Base-by-base conservation (phyloP, 23 tunicate genomes). In the Botrylloides violaceus region DNA sequence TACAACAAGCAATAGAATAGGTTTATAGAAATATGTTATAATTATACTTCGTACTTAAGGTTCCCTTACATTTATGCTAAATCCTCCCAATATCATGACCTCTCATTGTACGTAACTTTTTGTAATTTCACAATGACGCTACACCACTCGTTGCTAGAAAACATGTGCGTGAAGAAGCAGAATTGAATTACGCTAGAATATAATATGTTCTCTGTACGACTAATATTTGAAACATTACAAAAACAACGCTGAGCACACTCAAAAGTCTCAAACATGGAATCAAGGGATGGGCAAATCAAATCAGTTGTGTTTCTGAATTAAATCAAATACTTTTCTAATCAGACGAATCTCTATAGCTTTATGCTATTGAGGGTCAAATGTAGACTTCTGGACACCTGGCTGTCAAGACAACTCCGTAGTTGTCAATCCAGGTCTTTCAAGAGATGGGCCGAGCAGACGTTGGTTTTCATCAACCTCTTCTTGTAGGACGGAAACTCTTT, bases 401-500 rank as follows among this genome's bases (percentile, higher is more conserved):
- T 49, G 32, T 25, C 29, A 60, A 18, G 1, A 60, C 21, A 60
- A 15, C 65, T 25, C 29, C 12, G 53, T 43, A 15, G 53, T 43
- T 7, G 53, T 29, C 65, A 60, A 23, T 24, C 29, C 1, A 25
- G 30, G n/a, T 25, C 1, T 60, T 60, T 25, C 27, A 0, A 1
- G n/a, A 9, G 23, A n/a, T 1, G 65, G 53, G 9, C 15, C 53
- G 53, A 43, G 15, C 9, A 43, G 15, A 7, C 15, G 53, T 15
- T 43, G 53, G 15, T 43, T 43, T 15, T 68, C 77, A 57, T 80
- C 86, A 18, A 47, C 79, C 37, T 80, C 86, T 6, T 80, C 95
- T 27, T 75, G 77, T 7, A 87, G 70, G 2, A 87, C 73, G 31
- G 83, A 78, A 19, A 80, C 56, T 38, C 95, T 76, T 39, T 87